A percentile compares a stretch with the other conserved stretches of the same genome.
These are phyloP conservation scores for Helicoverpa zea DNA, from an alignment of 1,140 invertebrate species.

Conservation along the genomic window DNA sequence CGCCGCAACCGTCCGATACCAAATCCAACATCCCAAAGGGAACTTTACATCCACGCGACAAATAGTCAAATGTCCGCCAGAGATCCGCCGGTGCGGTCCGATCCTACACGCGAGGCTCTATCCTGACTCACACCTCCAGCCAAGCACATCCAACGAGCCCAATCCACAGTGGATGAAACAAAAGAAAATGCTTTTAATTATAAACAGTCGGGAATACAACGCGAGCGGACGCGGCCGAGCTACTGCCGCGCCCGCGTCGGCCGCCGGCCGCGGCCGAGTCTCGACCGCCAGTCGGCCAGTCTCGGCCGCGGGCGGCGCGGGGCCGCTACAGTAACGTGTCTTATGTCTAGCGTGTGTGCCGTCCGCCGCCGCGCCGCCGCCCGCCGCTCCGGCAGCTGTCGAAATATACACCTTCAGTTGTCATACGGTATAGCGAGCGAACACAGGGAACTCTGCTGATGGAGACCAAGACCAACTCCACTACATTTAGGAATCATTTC, in stretches of 20 bases:
- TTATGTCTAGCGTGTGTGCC: slow-evolving; percentile 23
- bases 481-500: not conserved
- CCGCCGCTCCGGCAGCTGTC: slow-evolving; percentile 51
- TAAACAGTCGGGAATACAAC: slow-evolving; percentile 48
- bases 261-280: not conserved
- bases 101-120: slow-evolving; percentile 59
- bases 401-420: slow-evolving; percentile 45
- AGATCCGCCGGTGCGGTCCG: slow-evolving; percentile 71
- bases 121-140: slow-evolving; percentile 78
- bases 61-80: slow-evolving; percentile 54
- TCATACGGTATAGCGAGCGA: not conserved
- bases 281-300: not conserved
- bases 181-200: slow-evolving; percentile 84
- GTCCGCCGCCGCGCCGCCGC: slow-evolving; percentile 44
- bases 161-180: slow-evolving; percentile 86
- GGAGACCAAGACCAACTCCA: not conserved
- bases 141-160: slow-evolving; percentile 79
- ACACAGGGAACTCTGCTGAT: not conserved
- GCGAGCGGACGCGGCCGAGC: not conserved
- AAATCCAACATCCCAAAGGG: slow-evolving; percentile 50
- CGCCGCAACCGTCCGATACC: slow-evolving; percentile 49
- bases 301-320: not conserved
- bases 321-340: not conserved
- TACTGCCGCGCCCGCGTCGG: not conserved
- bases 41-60: slow-evolving; percentile 44